phyloP scores from a whole-genome alignment of 2,888 invertebrate species.

The Idaea straminata region DNA sequence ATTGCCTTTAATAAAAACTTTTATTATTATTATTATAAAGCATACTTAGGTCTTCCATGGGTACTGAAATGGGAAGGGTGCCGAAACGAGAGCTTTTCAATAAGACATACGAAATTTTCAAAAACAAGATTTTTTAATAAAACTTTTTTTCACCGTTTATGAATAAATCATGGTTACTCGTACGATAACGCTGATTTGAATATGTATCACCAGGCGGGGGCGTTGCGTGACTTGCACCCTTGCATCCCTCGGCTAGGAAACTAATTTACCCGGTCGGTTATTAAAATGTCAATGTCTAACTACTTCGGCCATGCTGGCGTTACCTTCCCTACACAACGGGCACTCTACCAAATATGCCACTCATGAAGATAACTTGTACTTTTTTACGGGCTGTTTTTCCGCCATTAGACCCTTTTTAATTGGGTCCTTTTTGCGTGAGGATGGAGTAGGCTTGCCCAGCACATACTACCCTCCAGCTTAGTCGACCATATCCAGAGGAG shows the following conservation, averaged over 20 bases:
- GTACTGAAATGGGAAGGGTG: too few relatives aligned
- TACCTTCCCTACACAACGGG: neutral
- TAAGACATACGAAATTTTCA: neutral
- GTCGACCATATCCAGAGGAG: too few relatives aligned
- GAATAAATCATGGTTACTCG: slow-evolving; percentile 12
- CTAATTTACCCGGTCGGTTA: slow-evolving; percentile 32
- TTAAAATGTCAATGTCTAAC: slow-evolving; percentile 30
- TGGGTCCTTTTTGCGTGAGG: too few relatives aligned
- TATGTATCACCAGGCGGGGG: slow-evolving; percentile 33
- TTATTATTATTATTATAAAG: too few relatives aligned
- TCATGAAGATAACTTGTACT: neutral
- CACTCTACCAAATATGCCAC: neutral
- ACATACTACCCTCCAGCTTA: too few relatives aligned
- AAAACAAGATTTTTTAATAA: neutral
- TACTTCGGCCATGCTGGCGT: neutral
- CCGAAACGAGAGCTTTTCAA: too few relatives aligned
- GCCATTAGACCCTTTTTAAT: too few relatives aligned
- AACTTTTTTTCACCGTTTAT: neutral
- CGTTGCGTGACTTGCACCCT: slow-evolving; percentile 59
- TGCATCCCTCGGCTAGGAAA: slow-evolving; percentile 43
- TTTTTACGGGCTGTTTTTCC: too few relatives aligned
- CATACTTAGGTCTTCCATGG: too few relatives aligned
- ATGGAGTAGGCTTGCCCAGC: too few relatives aligned
- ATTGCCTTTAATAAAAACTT: too few relatives aligned
- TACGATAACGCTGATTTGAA: slow-evolving; percentile 20